These are phyloP conservation scores for Drosophila persimilis DNA, from an alignment of 1,140 invertebrate genomes.

Conservation along the genomic window DNA sequence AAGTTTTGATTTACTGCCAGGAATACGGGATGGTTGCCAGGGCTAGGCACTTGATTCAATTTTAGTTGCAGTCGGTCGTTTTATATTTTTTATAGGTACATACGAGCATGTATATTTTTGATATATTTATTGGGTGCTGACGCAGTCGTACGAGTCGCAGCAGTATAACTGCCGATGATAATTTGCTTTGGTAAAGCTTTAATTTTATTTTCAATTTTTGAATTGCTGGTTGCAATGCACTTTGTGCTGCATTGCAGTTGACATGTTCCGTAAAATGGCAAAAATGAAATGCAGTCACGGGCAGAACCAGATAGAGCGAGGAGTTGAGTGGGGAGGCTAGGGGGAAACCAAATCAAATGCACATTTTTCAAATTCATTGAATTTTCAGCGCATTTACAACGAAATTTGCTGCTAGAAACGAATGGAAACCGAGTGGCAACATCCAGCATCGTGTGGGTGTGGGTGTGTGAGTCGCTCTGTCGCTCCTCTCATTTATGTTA, in stretches of 20 bases:
- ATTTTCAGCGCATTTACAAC: slow-evolving; percentile 66
- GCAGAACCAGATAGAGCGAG: background rate
- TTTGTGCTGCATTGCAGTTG: slow-evolving; percentile 74
- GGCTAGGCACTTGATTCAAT: slow-evolving; percentile 45
- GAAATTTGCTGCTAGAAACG: slow-evolving; percentile 1
- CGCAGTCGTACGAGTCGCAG: background rate
- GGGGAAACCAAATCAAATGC: slow-evolving; percentile 70
- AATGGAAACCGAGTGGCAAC: background rate
- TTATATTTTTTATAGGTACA: slow-evolving; percentile 1
- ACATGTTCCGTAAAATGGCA: slow-evolving; percentile 62
- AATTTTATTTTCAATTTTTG: slow-evolving; percentile 79
- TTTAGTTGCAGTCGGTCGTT: slow-evolving; percentile 23
- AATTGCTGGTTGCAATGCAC: slow-evolving; percentile 54
- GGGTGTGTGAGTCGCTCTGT: background rate
- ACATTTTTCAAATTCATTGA: slow-evolving; percentile 80
- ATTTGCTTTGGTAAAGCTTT: slow-evolving; percentile 64
- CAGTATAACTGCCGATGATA: slow-evolving; percentile 32
- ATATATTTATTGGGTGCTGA: slow-evolving; percentile 30
- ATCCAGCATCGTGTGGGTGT: background rate
- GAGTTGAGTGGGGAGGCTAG: slow-evolving; percentile 15
- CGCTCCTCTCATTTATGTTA: slow-evolving; percentile 46
- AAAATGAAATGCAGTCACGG: slow-evolving; percentile 31
- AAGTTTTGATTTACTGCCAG: slow-evolving; percentile 37
- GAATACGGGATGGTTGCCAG: background rate
- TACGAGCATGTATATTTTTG: slow-evolving; percentile 18